Conservation (phyloP, 2,797 vertebrate species). For the Urosaurus nigricauda region DNA sequence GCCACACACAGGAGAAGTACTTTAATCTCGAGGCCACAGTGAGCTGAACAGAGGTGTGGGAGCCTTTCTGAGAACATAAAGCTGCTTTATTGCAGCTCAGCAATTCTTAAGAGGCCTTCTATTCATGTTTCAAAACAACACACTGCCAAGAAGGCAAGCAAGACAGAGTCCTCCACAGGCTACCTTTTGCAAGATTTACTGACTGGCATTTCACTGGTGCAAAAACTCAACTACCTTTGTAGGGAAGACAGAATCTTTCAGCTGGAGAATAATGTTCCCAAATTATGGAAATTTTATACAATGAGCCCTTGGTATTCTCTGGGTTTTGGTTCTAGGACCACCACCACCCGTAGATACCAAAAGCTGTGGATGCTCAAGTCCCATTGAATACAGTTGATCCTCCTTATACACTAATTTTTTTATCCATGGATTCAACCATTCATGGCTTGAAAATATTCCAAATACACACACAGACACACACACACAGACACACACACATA, state of each 20-base stretch:
- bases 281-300: not conserved
- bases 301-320: too few relatives aligned
- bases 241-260: not conserved
- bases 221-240: not conserved
- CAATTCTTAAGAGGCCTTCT: not conserved
- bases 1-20: too few relatives aligned
- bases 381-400: too few relatives aligned
- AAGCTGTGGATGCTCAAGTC: too few relatives aligned
- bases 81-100: not conserved
- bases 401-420: too few relatives aligned
- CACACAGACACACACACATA: too few relatives aligned
- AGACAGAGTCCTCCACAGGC: rapidly evolving
- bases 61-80: not conserved
- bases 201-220: not conserved
- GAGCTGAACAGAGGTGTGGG: not conserved
- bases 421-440: too few relatives aligned
- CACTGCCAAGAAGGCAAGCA: not conserved
- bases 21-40: not conserved
- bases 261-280: not conserved
- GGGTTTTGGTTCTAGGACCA: too few relatives aligned
- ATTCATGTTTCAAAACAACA: not conserved
- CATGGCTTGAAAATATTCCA: too few relatives aligned
- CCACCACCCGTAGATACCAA: too few relatives aligned
- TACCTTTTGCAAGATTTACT: slow-evolving; percentile 6
- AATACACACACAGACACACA: too few relatives aligned